These are phyloP conservation scores for Agonopterix heracliana DNA, from an alignment of 2,888 invertebrate genomes.

Conservation along the genomic window DNA sequence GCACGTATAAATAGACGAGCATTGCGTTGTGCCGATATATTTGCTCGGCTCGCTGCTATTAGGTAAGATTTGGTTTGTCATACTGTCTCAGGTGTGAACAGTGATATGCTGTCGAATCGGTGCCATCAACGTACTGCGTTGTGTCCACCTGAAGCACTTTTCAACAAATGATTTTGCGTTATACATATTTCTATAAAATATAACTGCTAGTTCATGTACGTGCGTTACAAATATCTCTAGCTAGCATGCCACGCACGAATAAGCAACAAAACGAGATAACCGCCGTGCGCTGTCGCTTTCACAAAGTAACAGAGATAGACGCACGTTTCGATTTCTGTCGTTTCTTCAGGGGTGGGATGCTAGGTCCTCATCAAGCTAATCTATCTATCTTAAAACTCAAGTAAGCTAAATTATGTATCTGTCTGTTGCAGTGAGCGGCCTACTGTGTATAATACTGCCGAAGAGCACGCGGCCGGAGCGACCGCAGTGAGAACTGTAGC, in stretches of 20 bases:
- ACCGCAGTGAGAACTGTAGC: slow-evolving; percentile 32
- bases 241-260: too few species aligned
- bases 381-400: too few species aligned
- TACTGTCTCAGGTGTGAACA: slow-evolving; percentile 58
- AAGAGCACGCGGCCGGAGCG: slow-evolving; percentile 69
- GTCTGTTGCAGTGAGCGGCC: slow-evolving; percentile 71
- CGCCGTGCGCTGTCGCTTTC: too few species aligned
- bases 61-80: slow-evolving; percentile 48
- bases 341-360: too few species aligned
- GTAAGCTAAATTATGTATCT: slow-evolving; percentile 6
- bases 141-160: too few species aligned
- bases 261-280: too few species aligned
- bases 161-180: too few species aligned
- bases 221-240: too few species aligned
- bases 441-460: slow-evolving; percentile 72
- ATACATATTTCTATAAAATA: neutral
- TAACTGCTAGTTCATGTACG: neutral
- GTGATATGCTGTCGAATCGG: slow-evolving; percentile 76
- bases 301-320: too few species aligned
- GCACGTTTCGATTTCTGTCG: too few species aligned
- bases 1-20: slow-evolving; percentile 73
- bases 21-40: slow-evolving; percentile 76
- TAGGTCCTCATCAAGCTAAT: too few species aligned
- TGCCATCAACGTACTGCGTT: slow-evolving; percentile 73
- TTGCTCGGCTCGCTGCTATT: slow-evolving; percentile 75